Evolutionary conservation across 2,888 invertebrate genomes (phyloP), one percentile per base, ranked within the genome.

Genomic region (Clivina fossor): DNA sequence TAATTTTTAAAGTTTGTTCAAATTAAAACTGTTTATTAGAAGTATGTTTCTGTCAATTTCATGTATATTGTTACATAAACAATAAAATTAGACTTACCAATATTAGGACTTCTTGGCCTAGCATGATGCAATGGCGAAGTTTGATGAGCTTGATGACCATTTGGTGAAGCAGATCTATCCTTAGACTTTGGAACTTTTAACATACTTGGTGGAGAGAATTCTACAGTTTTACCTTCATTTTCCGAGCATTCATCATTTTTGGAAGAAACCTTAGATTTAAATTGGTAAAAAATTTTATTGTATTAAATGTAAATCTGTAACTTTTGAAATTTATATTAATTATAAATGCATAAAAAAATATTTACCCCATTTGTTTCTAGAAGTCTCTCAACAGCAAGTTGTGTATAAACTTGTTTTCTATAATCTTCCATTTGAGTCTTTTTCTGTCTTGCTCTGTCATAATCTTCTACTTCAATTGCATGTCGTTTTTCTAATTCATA

Each of bases 391-490:
- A 95, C 78, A 62, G 84, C 80, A 0, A 93, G 76, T 55, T 85
- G 85, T 46, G 84, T 82, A 64, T 91, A 88, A 1, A 90, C 83
- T 46, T 87, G 83, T 11, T 81, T 77, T 38, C 92, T 78, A 53
- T 90, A 93, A 64, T 90, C 87, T 64, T 94, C 89, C 66, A 94
- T 93, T 73, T 94, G 87, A 57, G 87, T 86, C 66, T 96, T 88
- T 74, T 95, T 93, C 50, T 88, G 77, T 59, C 90, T 83, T 0
- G 96, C 96, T 58, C 89, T 84, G 66, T 94, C 93, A 69, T 93
- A 96, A 75, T 96, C 94, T 67, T 96, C 96, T 53, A 88, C 79
- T 32, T 90, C 90, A 2, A 95, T 93, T 0, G 96, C 95, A 54
- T 93, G 92, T 19, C 91, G 80, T 69, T 97, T 96, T 65, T 95